Base-by-base conservation (phyloP, 2,888 invertebrate species). In the Leptogaster cylindrica region DNA sequence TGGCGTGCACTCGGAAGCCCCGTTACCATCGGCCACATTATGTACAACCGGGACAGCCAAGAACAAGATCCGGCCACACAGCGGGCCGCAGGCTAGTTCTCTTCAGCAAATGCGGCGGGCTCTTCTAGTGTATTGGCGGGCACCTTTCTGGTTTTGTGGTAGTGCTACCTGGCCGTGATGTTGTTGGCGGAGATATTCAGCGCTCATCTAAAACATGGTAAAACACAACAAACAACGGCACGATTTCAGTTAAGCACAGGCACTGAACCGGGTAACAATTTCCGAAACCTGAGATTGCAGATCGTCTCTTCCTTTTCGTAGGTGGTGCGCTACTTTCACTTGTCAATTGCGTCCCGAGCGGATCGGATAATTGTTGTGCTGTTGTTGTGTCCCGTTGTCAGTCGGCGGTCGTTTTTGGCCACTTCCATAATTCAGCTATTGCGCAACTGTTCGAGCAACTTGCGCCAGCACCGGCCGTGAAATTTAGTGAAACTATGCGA, bases 251-350 rank as follows among this genome's bases (percentile, higher is more conserved):
- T 78, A 77, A 78, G 77, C 77, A 76, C 76, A 77, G 77, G 80
- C 81, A 77, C 77, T 78, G 80, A 79, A 77, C 77, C 80, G 80
- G 79, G 78, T 77, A 81, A 79, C 79, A 81, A 79, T 78, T 73
- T 72, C 68, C 25, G 55, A 55, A 61, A 61, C 61, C 12, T 27
- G 61, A 44, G 44, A 44, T 44, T 10, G 44, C n/a, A 16, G 23
- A 44, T 61, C 44, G 61, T 18, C 44, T 41, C 61, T 28, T 61
- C 44, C 61, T 44, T 61, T 55, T 55, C 55, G 55, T 33, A 39
- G 55, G 55, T 55, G 55, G 55, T 23, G 39, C 36, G 39, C 23
- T 36, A 55, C 55, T 55, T 55, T 55, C 55, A 55, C 55, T 55
- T 10, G 31, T 8, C 55, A 55, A 33, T 55, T 55, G 36, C 36